A percentile compares a stretch with the other conserved stretches of the same genome.
These are phyloP conservation scores for Pseudonaja textilis DNA, from an alignment of 2,113 vertebrate species.

Conservation along the genomic window DNA sequence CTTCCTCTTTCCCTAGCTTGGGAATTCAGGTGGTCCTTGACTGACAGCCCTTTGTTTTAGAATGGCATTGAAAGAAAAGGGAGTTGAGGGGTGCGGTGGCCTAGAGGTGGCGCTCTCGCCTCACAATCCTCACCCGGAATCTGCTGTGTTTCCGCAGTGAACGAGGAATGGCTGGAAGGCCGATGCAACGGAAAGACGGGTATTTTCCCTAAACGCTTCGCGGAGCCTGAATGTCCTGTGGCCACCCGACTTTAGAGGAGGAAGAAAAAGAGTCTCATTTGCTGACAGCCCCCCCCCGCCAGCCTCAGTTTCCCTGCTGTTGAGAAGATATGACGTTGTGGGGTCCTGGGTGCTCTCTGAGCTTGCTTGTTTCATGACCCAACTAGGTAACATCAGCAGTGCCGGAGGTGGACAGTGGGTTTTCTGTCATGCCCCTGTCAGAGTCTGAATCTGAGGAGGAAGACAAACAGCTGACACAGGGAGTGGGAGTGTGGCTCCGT, in stretches of 20 bases:
- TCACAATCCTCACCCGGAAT: neutral
- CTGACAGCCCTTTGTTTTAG: too few species aligned
- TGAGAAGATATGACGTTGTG: neutral
- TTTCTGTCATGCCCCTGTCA: too few species aligned
- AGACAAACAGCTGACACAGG: too few species aligned
- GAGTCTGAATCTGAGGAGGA: too few species aligned
- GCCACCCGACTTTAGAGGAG: neutral
- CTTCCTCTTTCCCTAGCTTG: neutral
- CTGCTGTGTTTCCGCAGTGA: constrained; percentile 64
- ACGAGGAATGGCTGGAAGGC: constrained; percentile 83
- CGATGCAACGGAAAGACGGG: constrained; percentile 72
- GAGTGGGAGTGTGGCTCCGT: too few species aligned
- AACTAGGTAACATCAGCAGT: neutral
- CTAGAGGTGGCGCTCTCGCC: too few species aligned
- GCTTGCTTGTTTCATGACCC: neutral
- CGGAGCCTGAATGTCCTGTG: constrained; percentile 31
- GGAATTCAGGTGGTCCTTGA: neutral
- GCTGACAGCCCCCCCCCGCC: neutral
- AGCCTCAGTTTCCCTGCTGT: neutral
- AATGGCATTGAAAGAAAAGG: too few species aligned
- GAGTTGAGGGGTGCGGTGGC: too few species aligned
- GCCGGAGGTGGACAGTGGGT: too few species aligned
- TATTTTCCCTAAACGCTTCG: constrained; percentile 82
- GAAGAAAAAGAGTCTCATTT: neutral
- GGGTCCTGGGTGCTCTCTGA: neutral